Percentiles rank a stretch among this genome's conserved stretches.
phyloP scores from a whole-genome alignment of 2,113 vertebrate species.

The Scomber japonicus region DNA sequence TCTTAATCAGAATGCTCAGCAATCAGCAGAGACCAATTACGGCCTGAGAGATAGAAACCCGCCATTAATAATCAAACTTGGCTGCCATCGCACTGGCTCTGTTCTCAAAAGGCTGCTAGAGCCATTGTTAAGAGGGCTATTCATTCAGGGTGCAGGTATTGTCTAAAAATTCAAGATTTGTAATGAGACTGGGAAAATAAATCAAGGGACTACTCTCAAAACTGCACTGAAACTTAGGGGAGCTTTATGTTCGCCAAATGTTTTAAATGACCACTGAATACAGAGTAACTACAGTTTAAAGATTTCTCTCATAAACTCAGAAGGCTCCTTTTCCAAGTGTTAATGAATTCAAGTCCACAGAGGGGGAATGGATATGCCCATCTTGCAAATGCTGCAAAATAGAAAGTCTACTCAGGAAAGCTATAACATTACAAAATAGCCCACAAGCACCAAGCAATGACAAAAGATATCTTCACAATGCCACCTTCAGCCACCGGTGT shows the following conservation, averaged over 20 bases:
- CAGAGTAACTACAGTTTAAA: conserved; percentile 20
- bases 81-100: conserved; percentile 58
- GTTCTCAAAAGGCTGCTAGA: conserved; percentile 51
- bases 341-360: conserved; percentile 36
- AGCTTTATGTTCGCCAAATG: neutral
- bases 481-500: conserved; percentile 59
- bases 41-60: conserved; percentile 76
- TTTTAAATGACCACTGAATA: conserved; percentile 36
- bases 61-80: conserved; percentile 80
- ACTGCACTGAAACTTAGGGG: neutral
- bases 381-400: conserved; percentile 54
- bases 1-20: conserved; percentile 83
- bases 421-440: conserved; percentile 40
- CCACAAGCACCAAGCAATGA: conserved; percentile 42
- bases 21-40: conserved; percentile 85
- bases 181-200: neutral
- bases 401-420: conserved; percentile 42
- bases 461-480: conserved; percentile 61
- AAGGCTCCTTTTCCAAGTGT: conserved; percentile 33
- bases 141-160: conserved; percentile 22
- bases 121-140: conserved; percentile 36
- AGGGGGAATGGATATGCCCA: conserved; percentile 15
- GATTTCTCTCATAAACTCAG: conserved; percentile 48
- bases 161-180: conserved; percentile 13
- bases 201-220: neutral